A percentile compares a stretch with the other conserved stretches of the same genome.
Conservation (phyloP, 2,113 vertebrate genomes). For the Eurypyga helias region DNA sequence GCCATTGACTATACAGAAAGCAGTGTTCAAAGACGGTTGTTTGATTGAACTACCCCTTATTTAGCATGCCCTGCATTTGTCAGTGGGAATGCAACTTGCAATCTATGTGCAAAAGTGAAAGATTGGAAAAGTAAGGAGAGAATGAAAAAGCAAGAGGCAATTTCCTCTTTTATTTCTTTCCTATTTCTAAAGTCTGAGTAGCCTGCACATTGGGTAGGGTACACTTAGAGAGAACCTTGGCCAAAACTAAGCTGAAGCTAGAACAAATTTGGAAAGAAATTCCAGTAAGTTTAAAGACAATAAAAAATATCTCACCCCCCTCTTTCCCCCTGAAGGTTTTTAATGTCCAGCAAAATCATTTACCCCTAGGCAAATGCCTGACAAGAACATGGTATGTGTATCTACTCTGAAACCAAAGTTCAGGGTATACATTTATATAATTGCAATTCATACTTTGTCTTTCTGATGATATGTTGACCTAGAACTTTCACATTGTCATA, state of each 20-base stretch:
- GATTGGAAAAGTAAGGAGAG: neutral
- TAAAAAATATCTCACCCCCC: neutral
- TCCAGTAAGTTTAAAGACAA: neutral
- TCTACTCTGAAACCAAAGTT: neutral
- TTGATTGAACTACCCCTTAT: neutral
- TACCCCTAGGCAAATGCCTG: neutral
- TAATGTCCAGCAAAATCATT: neutral
- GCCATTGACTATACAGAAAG: neutral
- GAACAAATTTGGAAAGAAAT: neutral
- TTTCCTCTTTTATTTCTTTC: neutral
- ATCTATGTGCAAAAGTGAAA: neutral
- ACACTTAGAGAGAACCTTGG: neutral
- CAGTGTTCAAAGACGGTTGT: neutral
- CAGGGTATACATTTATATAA: neutral
- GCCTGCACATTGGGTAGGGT: neutral
- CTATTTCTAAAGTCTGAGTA: neutral
- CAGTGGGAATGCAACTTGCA: neutral
- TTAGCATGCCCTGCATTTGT: neutral
- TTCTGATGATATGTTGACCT: neutral
- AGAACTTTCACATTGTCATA: neutral
- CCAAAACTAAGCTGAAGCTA: neutral
- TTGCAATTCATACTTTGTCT: neutral
- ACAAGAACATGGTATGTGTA: neutral
- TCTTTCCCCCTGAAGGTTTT: neutral
- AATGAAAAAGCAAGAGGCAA: neutral